Base-by-base conservation (phyloP, 2,113 vertebrate species). In the Gobius niger region DNA sequence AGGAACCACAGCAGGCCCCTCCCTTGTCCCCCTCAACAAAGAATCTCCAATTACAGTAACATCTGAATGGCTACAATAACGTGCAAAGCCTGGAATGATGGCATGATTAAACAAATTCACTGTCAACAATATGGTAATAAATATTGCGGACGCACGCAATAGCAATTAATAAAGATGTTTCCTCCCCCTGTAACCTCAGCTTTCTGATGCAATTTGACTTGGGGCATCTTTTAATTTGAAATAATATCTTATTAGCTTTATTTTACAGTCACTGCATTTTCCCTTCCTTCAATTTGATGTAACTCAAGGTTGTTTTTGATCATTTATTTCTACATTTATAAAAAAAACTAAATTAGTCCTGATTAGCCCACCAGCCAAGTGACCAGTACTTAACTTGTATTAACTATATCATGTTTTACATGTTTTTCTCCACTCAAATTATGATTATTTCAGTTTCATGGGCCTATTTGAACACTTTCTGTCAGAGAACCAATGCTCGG, bases 381-480 rank as follows among this genome's bases (percentile, higher is more conserved):
- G 63, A 64, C 51, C 56, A 2, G 7, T 53, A 49, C 75, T 69
- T 60, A 60, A 63, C 19, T n/a, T 24, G 61, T 65, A 68, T 66
- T 15, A n/a, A n/a, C n/a, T n/a, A n/a, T n/a, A 46, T 68, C 63
- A 10, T 1, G 24, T 34, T 34, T 34, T 34, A 34, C 13, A 1
- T 41, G 47, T 69, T 72, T 70, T 62, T 11, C 7, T 53, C n/a
- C 14, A 57, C 44, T 44, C 44, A 68, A 59, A 65, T 73, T 68
- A 47, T 42, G 51, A 9, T 73, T 52, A 68, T 80, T 82, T 71
- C 59, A 64, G 47, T 50, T 44, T 49, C 82, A 77, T 75, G 10
- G 77, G 76, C 71, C 82, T 77, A 76, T 73, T 86, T 80, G 63
- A 69, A 78, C 70, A 46, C 67, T 72, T 77, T 81, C 52, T 41